A percentile compares a stretch with the other conserved stretches of the same genome.
Conservation (phyloP, 2,797 vertebrate genomes). For the Sitta carolinensis region DNA sequence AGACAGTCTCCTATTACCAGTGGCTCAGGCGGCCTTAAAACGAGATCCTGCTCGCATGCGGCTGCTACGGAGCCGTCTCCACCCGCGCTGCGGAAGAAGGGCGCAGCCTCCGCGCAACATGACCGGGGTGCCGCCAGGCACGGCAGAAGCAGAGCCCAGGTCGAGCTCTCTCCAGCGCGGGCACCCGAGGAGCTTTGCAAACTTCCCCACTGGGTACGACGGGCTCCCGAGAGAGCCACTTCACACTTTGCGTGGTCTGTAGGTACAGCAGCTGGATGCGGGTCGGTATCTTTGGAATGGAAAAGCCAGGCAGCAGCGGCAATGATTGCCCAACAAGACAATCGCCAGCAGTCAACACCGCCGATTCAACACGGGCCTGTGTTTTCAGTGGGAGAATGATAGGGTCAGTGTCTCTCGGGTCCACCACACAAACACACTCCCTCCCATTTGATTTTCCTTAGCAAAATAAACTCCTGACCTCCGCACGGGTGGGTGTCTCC, state of each 20-base stretch:
- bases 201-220: background rate
- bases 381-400: background rate
- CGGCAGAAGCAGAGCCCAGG: background rate
- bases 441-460: background rate
- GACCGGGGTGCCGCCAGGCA: accelerated
- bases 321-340: background rate
- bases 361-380: background rate
- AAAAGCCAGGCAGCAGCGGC: background rate
- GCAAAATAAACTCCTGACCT: background rate
- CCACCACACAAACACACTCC: background rate
- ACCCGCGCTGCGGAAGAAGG: background rate
- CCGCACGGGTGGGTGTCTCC: background rate
- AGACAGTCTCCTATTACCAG: background rate
- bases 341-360: background rate
- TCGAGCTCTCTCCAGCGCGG: background rate
- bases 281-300: background rate
- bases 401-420: background rate
- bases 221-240: background rate
- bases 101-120: background rate
- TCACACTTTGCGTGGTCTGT: background rate
- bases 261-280: background rate
- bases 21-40: background rate
- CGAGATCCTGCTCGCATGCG: background rate
- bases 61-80: background rate
- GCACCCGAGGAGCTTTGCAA: background rate